Base-by-base conservation (phyloP, 1,140 invertebrate genomes). In the Dendroctonus valens region DNA sequence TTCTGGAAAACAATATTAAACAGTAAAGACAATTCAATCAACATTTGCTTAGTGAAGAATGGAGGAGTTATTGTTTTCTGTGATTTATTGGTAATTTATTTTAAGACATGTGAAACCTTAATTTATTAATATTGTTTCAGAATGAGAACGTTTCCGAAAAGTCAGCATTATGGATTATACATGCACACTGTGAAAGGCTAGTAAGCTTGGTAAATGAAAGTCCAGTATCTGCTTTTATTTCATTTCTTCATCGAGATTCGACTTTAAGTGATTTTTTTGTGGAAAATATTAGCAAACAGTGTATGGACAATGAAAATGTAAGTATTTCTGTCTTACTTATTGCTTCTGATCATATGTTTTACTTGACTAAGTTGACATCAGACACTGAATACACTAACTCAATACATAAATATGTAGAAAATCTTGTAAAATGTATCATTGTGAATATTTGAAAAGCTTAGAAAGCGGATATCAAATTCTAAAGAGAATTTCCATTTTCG, bases 121-220 rank as follows among this genome's bases (percentile, higher is more conserved):
- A 46, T 62, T 61, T 37, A 57, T n/a, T 2, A 44, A 41, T 48
- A 63, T 68, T 48, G 15, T 71, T 75, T 67, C 63, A 86, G 76
- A 86, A 83, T 75, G 86, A 89, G 72, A 88, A 87, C 74, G 78
- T 90, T 8, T 83, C 82, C 59, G 88, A 92, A 76, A 87, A 91
- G 37, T 86, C 90, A 62, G 78, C 92, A 41, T 86, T 86, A 0
- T 93, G 90, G 90, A 76, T 93, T n/a, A 77, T 93, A 15, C 84
- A 87, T 1, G 88, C 89, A 73, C 85, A 91, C 70, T 85, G 90
- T 0, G 81, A 86, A 69, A 84, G 89, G 26, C 79, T 92, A 0
- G 84, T 93, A 9, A 78, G 81, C 41, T 76, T 88, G 5, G 82
- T 82, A 0, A 76, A 79, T 49, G 88, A 85, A 71, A 79, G 84